phyloP scores from a whole-genome alignment of 2,113 vertebrate species.

The Balaeniceps rex region DNA sequence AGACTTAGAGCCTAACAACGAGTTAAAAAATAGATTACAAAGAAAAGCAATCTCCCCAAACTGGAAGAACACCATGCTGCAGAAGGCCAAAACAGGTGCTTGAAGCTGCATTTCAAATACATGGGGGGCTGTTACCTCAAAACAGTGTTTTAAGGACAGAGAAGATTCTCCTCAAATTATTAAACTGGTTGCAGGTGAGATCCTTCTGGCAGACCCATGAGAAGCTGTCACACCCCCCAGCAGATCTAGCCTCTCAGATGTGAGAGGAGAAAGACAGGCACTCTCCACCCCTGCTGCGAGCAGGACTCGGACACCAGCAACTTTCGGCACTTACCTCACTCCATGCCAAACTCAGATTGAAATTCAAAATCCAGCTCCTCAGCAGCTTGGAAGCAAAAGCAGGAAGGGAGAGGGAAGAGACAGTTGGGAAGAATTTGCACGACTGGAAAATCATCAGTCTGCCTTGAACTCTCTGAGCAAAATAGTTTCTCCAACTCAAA shows the following conservation, averaged over 20 bases:
- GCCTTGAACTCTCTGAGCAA: background rate
- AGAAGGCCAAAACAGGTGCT: background rate
- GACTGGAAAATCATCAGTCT: background rate
- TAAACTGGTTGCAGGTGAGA: background rate
- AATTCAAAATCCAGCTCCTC: background rate
- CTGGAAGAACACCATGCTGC: background rate
- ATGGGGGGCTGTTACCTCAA: background rate
- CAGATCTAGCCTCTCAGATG: background rate
- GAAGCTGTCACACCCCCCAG: background rate
- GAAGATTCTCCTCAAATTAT: background rate
- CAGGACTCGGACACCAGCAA: background rate
- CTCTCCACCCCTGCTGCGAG: background rate
- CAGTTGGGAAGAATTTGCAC: accelerated
- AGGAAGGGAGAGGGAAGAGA: background rate
- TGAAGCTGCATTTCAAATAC: background rate
- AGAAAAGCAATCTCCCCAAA: background rate
- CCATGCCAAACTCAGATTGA: background rate
- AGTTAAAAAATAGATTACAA: background rate
- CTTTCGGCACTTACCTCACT: background rate
- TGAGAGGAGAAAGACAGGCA: too few relatives aligned
- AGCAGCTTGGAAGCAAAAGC: background rate
- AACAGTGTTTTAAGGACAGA: background rate
- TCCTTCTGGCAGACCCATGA: background rate
- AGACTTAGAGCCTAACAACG: background rate
- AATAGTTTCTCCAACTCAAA: background rate